phyloP scores from a whole-genome alignment of 2,797 vertebrate species.

The Steatocranus sp. region DNA sequence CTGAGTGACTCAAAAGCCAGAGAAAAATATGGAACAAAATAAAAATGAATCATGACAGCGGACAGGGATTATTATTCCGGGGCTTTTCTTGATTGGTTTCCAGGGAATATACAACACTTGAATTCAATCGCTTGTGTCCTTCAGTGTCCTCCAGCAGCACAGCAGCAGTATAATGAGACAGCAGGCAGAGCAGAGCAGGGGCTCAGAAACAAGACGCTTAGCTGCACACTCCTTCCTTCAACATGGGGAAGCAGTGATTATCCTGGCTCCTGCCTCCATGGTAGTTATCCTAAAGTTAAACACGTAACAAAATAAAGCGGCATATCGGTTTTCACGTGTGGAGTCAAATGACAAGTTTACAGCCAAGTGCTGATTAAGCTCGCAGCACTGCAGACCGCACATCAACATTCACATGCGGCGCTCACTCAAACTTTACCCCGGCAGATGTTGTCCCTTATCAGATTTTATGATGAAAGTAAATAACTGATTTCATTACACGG shows the following conservation, averaged over 20 bases:
- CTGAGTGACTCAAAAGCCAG: conserved; percentile 70
- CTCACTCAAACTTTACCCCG: conserved; percentile 53
- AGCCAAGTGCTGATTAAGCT: conserved; percentile 18
- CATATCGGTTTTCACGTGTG: background rate
- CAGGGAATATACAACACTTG: conserved; percentile 76
- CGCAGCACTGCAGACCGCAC: background rate
- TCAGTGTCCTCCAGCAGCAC: conserved; percentile 74
- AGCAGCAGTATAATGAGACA: conserved; percentile 67
- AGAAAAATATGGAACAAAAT: conserved; percentile 75
- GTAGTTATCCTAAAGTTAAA: conserved; percentile 8
- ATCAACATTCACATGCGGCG: conserved; percentile 53
- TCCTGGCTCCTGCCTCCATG: background rate
- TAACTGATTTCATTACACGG: conserved; percentile 71
- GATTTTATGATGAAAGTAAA: conserved; percentile 72
- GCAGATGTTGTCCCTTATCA: conserved; percentile 66
- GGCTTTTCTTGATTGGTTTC: conserved; percentile 75
- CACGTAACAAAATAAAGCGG: background rate
- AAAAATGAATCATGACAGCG: conserved; percentile 76
- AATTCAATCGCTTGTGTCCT: conserved; percentile 76
- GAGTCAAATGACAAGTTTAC: conserved; percentile 5
- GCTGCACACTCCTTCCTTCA: conserved; percentile 35
- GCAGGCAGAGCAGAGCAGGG: conserved; percentile 44
- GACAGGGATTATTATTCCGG: conserved; percentile 74
- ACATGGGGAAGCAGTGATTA: conserved; percentile 13
- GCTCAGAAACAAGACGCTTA: conserved; percentile 46